phyloP scores from a whole-genome alignment of 2,888 invertebrate species.

The Synergus gifuensis region DNA sequence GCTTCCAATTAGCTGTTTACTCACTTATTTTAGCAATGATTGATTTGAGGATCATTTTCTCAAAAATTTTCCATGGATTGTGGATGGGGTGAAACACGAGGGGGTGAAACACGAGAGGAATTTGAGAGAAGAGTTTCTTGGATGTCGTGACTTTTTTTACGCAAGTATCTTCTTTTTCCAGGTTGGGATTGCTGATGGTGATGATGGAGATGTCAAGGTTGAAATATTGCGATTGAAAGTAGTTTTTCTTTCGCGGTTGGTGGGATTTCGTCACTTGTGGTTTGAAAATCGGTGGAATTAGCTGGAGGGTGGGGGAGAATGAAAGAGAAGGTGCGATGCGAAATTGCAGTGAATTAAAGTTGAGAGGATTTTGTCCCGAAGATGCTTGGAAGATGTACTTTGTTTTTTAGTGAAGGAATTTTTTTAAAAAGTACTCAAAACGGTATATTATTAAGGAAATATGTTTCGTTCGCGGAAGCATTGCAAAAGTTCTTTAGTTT shows the following conservation, averaged over 20 bases:
- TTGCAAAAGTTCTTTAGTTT: background rate
- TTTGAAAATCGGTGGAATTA: constrained; percentile 40
- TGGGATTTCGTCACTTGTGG: constrained; percentile 39
- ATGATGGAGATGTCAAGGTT: constrained; percentile 40
- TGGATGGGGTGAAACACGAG: background rate
- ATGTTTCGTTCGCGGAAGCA: background rate
- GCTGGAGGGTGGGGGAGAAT: constrained; percentile 24
- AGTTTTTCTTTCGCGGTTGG: constrained; percentile 38
- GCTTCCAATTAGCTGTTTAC: constrained; percentile 49
- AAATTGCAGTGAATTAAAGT: constrained; percentile 15
- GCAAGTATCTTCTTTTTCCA: constrained; percentile 36
- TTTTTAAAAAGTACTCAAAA: background rate
- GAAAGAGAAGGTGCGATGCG: constrained; percentile 34
- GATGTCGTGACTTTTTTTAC: constrained; percentile 5
- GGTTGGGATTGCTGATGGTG: constrained; percentile 31
- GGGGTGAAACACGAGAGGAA: background rate
- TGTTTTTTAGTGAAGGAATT: background rate
- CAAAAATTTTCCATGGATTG: background rate
- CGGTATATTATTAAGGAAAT: background rate
- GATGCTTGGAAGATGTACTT: background rate
- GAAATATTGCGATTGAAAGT: constrained; percentile 38
- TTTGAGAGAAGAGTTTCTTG: constrained; percentile 1
- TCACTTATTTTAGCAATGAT: constrained; percentile 21
- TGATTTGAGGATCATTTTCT: background rate
- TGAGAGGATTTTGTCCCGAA: background rate